Evolutionary conservation across 2,797 vertebrate genomes (phyloP).

Genomic region (Brotogeris chrysoptera): DNA sequence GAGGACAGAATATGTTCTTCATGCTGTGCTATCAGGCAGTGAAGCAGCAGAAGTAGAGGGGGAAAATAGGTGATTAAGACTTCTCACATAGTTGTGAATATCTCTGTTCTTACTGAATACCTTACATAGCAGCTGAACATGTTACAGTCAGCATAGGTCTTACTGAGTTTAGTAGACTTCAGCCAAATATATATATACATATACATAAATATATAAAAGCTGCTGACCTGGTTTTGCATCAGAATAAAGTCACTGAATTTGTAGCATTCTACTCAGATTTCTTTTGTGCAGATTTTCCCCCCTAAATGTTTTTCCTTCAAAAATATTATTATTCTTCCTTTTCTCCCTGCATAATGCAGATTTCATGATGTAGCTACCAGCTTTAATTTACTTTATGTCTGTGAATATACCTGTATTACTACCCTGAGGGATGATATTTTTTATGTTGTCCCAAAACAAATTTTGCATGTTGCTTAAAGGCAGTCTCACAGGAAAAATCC

Average conservation of each 20-base stretch:
- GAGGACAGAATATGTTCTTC: neutral
- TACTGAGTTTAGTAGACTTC: neutral
- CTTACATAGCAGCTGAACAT: accelerated
- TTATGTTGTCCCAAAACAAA: neutral
- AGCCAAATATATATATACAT: neutral
- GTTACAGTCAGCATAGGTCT: neutral
- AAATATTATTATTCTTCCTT: neutral
- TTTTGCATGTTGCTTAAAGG: neutral
- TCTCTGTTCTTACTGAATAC: neutral
- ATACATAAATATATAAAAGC: neutral
- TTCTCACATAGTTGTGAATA: neutral
- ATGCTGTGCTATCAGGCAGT: neutral
- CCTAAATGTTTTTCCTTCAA: neutral
- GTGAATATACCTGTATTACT: neutral
- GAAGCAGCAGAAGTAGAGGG: neutral
- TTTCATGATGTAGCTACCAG: neutral
- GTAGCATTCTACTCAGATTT: neutral
- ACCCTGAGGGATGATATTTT: neutral
- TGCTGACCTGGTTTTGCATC: neutral
- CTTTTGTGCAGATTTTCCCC: neutral
- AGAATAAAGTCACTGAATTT: neutral
- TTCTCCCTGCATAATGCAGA: neutral
- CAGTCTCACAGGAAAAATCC: neutral
- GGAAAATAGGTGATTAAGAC: neutral
- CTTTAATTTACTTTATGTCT: neutral